Conservation (phyloP, 1,140 invertebrate species). For the Drosophila varians region DNA sequence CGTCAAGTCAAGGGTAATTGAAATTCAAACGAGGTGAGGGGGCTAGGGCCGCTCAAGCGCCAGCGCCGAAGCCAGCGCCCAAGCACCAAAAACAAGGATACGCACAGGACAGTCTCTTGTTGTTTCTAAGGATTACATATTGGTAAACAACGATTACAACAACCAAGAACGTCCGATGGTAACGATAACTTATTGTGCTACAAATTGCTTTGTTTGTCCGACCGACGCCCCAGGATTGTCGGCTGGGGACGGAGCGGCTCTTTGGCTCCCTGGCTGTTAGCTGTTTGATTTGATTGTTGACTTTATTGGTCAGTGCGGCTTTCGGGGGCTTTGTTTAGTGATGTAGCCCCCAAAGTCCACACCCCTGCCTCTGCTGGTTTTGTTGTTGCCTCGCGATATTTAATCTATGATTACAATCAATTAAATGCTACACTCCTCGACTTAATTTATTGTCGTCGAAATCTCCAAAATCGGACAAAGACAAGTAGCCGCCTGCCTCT, state of each 20-base stretch:
- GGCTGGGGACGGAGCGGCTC: neutral
- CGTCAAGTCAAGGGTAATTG: slow-evolving; percentile 46
- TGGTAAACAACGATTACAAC: slow-evolving; percentile 79
- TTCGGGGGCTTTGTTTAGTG: slow-evolving; percentile 14
- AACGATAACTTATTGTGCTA: slow-evolving; percentile 70
- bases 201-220: slow-evolving; percentile 72
- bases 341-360: neutral
- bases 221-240: neutral
- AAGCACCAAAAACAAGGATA: slow-evolving; percentile 26
- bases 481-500: slow-evolving; percentile 63
- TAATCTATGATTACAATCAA: slow-evolving; percentile 82
- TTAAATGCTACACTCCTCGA: slow-evolving; percentile 80
- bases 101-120: slow-evolving; percentile 48
- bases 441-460: slow-evolving; percentile 77
- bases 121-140: slow-evolving; percentile 81
- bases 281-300: slow-evolving; percentile 81
- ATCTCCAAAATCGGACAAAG: slow-evolving; percentile 22
- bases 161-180: slow-evolving; percentile 36
- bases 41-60: neutral
- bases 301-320: slow-evolving; percentile 71
- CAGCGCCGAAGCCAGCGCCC: neutral
- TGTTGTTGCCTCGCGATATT: slow-evolving; percentile 80
- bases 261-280: no score
- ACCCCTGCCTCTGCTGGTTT: no score
- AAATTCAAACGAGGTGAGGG: slow-evolving; percentile 60